Evolutionary conservation across 1,140 invertebrate genomes (phyloP), one percentile per base, ranked within the genome.

Genomic region (Cryptotermes secundus): DNA sequence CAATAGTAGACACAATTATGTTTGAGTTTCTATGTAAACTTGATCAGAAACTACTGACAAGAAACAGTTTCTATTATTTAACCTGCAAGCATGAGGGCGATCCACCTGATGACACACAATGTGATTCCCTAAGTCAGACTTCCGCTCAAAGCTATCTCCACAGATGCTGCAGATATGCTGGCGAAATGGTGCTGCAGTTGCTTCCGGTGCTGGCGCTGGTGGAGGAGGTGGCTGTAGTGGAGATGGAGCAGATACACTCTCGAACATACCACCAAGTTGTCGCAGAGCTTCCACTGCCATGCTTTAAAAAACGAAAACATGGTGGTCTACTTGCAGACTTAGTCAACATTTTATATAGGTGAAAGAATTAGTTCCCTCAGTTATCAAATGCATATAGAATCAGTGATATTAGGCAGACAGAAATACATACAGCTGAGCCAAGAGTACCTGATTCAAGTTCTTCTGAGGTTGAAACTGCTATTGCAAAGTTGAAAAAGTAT

Each of bases 241-340:
- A 6, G 6, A 1, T 26, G 26, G 24, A 35, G 26, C 42, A 35
- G 34, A 10, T 81, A 26, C 35, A 12, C 12, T 81, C 22, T 81
- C 85, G 87, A 35, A 91, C 88, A 90, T 90, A n/a, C 90, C 89
- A 9, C 91, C 90, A 0, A 91, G 85, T 84, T 91, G 90, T 19
- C 91, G 87, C 2, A 91, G 83, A 0, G 90, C 91, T 87, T 91
- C 91, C 1, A 91, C 90, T 45, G 91, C 91, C 89, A 91, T 90
- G 81, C 86, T 87, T 45, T 79, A n/a, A n/a, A n/a, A n/a, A 86
- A 86, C 34, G 79, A 45, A 81, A 83, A 83, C 6, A 83, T 31
- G 7, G n/a, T n/a, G n/a, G n/a, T n/a, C n/a, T n/a, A n/a, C n/a
- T n/a, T n/a, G n/a, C n/a, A n/a, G n/a, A n/a, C n/a, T n/a, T n/a